phyloP scores from a whole-genome alignment of 1,140 invertebrate species.

The Eumeta japonica region DNA sequence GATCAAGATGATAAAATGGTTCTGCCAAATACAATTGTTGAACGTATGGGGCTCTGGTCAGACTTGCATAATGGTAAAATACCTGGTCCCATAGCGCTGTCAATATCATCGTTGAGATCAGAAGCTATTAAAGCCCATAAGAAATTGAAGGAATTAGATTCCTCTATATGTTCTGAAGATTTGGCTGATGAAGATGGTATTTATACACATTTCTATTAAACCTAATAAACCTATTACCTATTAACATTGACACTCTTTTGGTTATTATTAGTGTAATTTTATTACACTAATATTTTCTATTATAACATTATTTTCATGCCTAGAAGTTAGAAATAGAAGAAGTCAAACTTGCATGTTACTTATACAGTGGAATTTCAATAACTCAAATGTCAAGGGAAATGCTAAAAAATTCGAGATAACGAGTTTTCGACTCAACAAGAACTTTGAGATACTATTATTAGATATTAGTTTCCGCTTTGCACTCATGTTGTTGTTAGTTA shows the following conservation, averaged over 20 bases:
- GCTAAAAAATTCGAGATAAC: too few species aligned
- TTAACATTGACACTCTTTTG: background rate
- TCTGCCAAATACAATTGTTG: slow-evolving; percentile 37
- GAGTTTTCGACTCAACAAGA: too few species aligned
- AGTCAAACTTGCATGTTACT: too few species aligned
- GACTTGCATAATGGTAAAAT: slow-evolving; percentile 39
- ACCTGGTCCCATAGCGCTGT: slow-evolving; percentile 29
- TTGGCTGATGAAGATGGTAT: slow-evolving; percentile 42
- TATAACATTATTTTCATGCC: too few species aligned
- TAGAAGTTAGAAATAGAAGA: too few species aligned
- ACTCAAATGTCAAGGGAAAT: too few species aligned
- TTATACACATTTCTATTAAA: slow-evolving; percentile 4
- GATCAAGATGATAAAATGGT: slow-evolving; percentile 42
- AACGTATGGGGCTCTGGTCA: slow-evolving; percentile 40
- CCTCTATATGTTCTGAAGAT: slow-evolving; percentile 33
- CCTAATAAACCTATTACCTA: background rate
- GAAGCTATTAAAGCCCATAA: slow-evolving; percentile 41
- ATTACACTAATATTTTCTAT: slow-evolving; percentile 7
- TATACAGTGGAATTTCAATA: too few species aligned
- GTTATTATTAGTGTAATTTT: background rate
- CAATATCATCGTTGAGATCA: slow-evolving; percentile 28
- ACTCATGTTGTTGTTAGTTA: too few species aligned
- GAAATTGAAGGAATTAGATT: slow-evolving; percentile 35
- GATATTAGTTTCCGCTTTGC: too few species aligned
- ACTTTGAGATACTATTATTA: too few species aligned